A percentile compares a stretch with the other conserved stretches of the same genome.
These are phyloP conservation scores for Siniperca chuatsi DNA, from an alignment of 2,113 vertebrate species.

Conservation along the genomic window DNA sequence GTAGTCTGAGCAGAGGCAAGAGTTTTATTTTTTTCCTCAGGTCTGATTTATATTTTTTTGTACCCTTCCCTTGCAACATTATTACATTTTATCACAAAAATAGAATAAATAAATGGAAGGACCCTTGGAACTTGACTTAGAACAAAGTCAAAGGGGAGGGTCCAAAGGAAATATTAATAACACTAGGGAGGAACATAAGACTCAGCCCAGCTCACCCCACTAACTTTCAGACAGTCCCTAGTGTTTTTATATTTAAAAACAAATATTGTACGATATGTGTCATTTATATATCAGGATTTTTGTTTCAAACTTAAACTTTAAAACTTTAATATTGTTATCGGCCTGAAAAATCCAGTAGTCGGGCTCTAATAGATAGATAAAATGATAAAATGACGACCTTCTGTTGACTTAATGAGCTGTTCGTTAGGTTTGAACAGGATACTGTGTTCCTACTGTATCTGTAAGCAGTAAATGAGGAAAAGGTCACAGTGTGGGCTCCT, in stretches of 20 bases:
- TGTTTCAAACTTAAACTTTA: background rate
- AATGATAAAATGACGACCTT: background rate
- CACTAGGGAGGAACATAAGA: background rate
- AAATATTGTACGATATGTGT: background rate
- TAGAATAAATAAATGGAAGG: background rate
- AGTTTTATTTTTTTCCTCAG: background rate
- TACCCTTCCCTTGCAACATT: background rate
- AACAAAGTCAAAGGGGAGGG: background rate
- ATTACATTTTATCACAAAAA: background rate
- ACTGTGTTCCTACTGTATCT: constrained; percentile 15
- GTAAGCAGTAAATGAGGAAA: constrained; percentile 30
- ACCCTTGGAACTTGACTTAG: background rate
- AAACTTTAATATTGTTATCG: background rate
- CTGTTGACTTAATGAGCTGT: background rate
- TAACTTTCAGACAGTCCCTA: background rate
- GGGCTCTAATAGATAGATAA: background rate
- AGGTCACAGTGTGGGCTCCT: constrained; percentile 33
- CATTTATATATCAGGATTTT: background rate
- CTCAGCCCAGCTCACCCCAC: background rate
- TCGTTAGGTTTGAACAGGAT: background rate
- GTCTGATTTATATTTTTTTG: background rate
- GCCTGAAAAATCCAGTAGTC: background rate
- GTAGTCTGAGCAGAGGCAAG: background rate
- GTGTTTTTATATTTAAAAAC: background rate
- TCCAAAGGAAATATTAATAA: constrained; percentile 1